Evolutionary conservation across 2,797 vertebrate genomes (phyloP), one percentile per base, ranked within the genome.

Genomic region (Gymnothorax reevesii): DNA sequence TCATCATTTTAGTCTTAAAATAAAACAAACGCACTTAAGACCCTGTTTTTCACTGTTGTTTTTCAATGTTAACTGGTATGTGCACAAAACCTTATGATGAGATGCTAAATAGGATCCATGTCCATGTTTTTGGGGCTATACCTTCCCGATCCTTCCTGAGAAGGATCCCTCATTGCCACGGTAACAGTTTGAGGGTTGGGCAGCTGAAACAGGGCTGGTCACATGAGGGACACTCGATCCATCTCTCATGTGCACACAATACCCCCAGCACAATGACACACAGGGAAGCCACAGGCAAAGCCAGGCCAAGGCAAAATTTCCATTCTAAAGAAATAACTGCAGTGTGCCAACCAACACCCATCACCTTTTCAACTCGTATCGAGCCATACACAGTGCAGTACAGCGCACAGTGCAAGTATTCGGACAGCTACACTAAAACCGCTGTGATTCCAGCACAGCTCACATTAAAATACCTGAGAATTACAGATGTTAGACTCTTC

Each of bases 121-220:
- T 42, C 57, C 80, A 89, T 89, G 88, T 89, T 88, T 57, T 79
- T 83, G 25, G 84, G 84, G 75, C 71, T 60, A 57, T 69, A n/a
- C 82, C 87, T 71, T 88, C 83, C n/a, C n/a, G n/a, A n/a, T n/a
- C n/a, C 87, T 89, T 89, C 88, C 86, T 89, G 25, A 66, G 82
- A 85, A 84, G 57, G 4, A 57, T 66, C 15, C 57, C 66, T 86
- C 87, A 88, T 91, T 88, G 84, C 88, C 89, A 90, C n/a, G 82
- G 88, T 57, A 88, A 88, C 88, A 57, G 42, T 7, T 7, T 7
- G 17, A 13, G 77, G 42, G 17, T 20, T 52, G 49, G 52, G 77
- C 7, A 20, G 42, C 33, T 20, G 33, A 79, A 71, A 87, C 73
- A 83, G 57, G 71, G 86, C 22, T 54, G 75, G 69, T 86, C 71